Evolutionary conservation across 2,888 invertebrate species (phyloP).

Genomic region (Piscicola geometra): DNA sequence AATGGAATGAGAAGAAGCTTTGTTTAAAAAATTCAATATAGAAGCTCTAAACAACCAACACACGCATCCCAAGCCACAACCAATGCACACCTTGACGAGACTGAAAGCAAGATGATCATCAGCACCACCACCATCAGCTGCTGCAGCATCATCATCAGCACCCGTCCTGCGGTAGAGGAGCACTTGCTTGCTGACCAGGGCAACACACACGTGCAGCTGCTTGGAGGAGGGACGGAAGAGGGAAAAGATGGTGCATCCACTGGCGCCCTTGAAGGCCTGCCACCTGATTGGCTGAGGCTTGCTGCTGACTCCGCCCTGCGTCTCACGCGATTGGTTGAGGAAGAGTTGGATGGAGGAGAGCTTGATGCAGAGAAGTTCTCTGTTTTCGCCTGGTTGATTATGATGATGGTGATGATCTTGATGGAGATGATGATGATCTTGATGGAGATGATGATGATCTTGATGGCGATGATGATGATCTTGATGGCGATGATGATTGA

Average conservation of each 20-base stretch:
- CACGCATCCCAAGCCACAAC: too few species aligned
- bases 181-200: neutral
- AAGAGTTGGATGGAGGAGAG: slow-evolving; percentile 30
- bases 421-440: slow-evolving; percentile 30
- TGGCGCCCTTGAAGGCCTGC: slow-evolving; percentile 49
- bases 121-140: neutral
- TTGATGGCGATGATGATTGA: slow-evolving; percentile 11
- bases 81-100: neutral
- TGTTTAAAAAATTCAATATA: too few species aligned
- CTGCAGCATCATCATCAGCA: neutral
- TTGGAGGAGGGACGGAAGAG: slow-evolving; percentile 49
- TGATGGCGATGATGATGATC: slow-evolving; percentile 4
- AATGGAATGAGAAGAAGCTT: too few species aligned
- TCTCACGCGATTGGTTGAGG: slow-evolving; percentile 27
- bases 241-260: slow-evolving; percentile 56
- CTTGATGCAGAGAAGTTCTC: slow-evolving; percentile 27
- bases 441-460: slow-evolving; percentile 29
- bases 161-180: neutral
- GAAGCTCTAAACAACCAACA: too few species aligned
- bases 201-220: slow-evolving; percentile 2
- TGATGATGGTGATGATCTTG: slow-evolving; percentile 32
- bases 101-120: neutral
- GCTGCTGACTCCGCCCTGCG: neutral
- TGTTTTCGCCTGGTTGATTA: slow-evolving; percentile 32
- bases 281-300: slow-evolving; percentile 49